Evolutionary conservation across 2,888 invertebrate genomes (phyloP).

Genomic region (Melanostoma mellinum): DNA sequence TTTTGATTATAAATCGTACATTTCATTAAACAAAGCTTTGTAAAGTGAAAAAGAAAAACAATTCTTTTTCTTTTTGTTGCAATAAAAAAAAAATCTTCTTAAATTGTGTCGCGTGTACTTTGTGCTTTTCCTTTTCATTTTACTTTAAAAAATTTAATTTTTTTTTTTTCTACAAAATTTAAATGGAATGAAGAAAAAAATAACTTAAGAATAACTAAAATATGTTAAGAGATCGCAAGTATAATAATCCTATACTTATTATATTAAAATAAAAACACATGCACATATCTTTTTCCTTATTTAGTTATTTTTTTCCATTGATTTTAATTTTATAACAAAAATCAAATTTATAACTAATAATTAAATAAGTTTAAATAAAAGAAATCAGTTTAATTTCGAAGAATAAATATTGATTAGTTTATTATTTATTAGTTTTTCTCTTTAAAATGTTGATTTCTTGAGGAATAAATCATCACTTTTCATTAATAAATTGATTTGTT

Average conservation of each 20-base stretch:
- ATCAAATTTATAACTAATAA: constrained; percentile 39
- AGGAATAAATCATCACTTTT: constrained; percentile 6
- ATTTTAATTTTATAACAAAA: constrained; percentile 35
- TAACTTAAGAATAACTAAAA: constrained; percentile 71
- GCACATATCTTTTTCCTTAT: constrained; percentile 26
- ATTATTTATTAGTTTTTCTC: constrained; percentile 13
- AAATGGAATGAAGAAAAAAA: constrained; percentile 72
- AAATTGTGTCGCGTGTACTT: constrained; percentile 68
- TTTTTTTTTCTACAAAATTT: constrained; percentile 53
- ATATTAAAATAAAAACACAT: constrained; percentile 64
- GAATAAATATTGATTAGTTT: constrained; percentile 45
- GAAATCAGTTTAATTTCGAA: constrained; percentile 42
- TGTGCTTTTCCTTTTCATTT: constrained; percentile 42
- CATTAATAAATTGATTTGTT: constrained; percentile 6
- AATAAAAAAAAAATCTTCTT: constrained; percentile 39
- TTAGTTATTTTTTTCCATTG: constrained; percentile 32
- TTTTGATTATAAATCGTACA: constrained; percentile 69
- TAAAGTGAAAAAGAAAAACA: constrained; percentile 62
- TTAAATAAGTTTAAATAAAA: constrained; percentile 35
- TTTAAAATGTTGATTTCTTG: background rate
- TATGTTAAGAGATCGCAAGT: constrained; percentile 73
- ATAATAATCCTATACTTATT: constrained; percentile 65
- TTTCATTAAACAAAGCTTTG: constrained; percentile 61
- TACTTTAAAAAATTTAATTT: constrained; percentile 13
- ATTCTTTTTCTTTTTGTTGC: constrained; percentile 22